These are phyloP conservation scores for Oryzias curvinotus DNA, from an alignment of 2,113 vertebrate genomes.

Conservation along the genomic window DNA sequence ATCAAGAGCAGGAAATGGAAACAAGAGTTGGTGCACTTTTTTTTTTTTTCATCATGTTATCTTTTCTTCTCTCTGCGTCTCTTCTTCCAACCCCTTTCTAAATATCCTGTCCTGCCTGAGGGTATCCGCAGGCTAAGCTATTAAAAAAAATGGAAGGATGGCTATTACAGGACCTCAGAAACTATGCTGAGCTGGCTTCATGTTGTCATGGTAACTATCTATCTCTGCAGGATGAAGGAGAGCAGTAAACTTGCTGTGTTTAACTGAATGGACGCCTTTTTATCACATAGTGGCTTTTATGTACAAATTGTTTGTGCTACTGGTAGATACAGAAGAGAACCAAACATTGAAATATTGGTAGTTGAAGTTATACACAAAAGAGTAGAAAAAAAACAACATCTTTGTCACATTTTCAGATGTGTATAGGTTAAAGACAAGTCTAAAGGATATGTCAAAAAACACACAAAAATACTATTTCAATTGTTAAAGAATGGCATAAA, in stretches of 20 bases:
- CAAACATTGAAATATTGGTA: too few species aligned
- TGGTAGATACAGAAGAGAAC: background rate
- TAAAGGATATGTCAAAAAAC: background rate
- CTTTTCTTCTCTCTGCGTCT: background rate
- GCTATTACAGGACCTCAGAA: slow-evolving; percentile 19
- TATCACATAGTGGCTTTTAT: background rate
- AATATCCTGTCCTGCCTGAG: slow-evolving; percentile 5
- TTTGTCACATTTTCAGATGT: too few species aligned
- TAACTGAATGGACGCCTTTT: slow-evolving; percentile 5
- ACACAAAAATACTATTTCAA: background rate
- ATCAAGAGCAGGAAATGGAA: slow-evolving; percentile 1
- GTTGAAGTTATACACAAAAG: too few species aligned
- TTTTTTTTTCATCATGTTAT: background rate
- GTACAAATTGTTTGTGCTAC: slow-evolving; percentile 7
- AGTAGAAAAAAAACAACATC: too few species aligned
- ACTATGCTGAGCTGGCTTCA: slow-evolving; percentile 13
- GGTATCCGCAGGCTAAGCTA: slow-evolving; percentile 16
- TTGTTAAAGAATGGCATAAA: slow-evolving; percentile 14
- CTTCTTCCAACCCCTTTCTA: background rate
- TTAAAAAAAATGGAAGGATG: slow-evolving; percentile 29
- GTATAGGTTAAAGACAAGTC: too few species aligned
- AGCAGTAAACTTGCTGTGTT: slow-evolving; percentile 4
- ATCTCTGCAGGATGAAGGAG: slow-evolving; percentile 1
- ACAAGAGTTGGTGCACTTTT: background rate
- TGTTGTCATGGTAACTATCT: slow-evolving; percentile 43